phyloP scores from a whole-genome alignment of 2,888 invertebrate genomes.

The Ethmia dodecea region DNA sequence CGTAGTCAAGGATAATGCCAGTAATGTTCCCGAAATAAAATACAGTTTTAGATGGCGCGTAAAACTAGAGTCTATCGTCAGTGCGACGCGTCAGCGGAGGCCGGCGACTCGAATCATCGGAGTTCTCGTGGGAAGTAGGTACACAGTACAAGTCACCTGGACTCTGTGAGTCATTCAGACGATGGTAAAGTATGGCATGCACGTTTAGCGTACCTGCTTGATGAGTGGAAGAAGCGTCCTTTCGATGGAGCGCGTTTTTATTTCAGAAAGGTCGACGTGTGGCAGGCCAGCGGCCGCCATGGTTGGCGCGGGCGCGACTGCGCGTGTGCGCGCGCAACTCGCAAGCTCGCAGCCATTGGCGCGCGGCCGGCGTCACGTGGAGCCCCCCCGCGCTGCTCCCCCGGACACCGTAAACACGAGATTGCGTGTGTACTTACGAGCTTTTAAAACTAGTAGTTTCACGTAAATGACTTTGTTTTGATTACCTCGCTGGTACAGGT shows the following conservation, averaged over 20 bases:
- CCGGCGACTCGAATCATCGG: slow-evolving; percentile 34
- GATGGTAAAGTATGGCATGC: slow-evolving; percentile 28
- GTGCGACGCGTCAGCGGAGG: slow-evolving; percentile 53
- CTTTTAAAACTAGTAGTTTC: slow-evolving; percentile 55
- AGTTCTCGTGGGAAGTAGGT: slow-evolving; percentile 9
- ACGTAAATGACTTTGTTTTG: slow-evolving; percentile 56
- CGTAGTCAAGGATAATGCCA: slow-evolving; percentile 37
- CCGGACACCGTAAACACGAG: slow-evolving; percentile 33
- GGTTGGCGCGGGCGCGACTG: slow-evolving; percentile 72
- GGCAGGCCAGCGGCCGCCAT: slow-evolving; percentile 80
- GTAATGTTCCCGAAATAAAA: slow-evolving; percentile 55
- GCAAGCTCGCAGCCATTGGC: slow-evolving; percentile 41
- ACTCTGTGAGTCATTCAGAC: slow-evolving; percentile 15
- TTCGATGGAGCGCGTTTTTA: slow-evolving; percentile 96
- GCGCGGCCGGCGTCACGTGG: slow-evolving; percentile 43
- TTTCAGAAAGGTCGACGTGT: slow-evolving; percentile 82
- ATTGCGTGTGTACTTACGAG: slow-evolving; percentile 43
- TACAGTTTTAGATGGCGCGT: slow-evolving; percentile 54
- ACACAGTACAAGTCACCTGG: slow-evolving; percentile 1
- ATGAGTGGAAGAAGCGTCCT: slow-evolving; percentile 95
- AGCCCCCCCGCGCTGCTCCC: slow-evolving; percentile 22
- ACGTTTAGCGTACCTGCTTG: slow-evolving; percentile 86
- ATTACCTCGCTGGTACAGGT: too few relatives aligned
- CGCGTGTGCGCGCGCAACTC: slow-evolving; percentile 61
- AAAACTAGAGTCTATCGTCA: slow-evolving; percentile 48